A percentile compares a stretch with the other conserved stretches of the same genome.
These are phyloP conservation scores for Choloepus didactylus DNA, from an alignment of 2,797 vertebrate genomes.

Conservation along the genomic window DNA sequence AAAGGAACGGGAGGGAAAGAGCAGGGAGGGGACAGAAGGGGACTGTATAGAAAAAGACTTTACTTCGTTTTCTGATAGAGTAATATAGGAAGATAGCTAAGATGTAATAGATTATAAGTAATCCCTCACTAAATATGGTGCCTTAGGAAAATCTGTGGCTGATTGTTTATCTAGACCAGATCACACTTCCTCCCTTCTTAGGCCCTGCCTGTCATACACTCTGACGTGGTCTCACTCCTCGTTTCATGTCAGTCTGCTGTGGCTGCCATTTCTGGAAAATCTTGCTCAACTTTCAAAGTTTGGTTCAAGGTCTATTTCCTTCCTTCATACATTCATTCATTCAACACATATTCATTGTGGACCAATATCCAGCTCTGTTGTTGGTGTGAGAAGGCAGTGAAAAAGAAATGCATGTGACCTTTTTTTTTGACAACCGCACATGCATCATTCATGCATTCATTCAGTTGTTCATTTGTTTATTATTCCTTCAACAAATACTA, in stretches of 20 bases:
- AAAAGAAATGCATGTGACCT: conserved; percentile 3
- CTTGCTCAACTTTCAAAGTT: conserved; percentile 43
- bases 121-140: not conserved
- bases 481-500: not conserved
- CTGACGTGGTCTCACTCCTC: not conserved
- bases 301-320: not conserved
- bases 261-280: conserved; percentile 31
- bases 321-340: not conserved
- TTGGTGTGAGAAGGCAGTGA: not conserved
- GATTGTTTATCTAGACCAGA: not conserved
- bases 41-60: not conserved
- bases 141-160: not conserved
- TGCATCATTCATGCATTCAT: not conserved
- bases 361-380: not conserved
- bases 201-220: not conserved
- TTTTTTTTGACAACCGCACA: not conserved
- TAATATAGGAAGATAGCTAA: not conserved
- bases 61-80: not conserved
- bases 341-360: not conserved
- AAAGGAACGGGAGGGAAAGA: not conserved
- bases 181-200: not conserved
- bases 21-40: not conserved
- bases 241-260: not conserved
- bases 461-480: not conserved
- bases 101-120: not conserved